Evolutionary conservation across 2,888 invertebrate genomes (phyloP).

Genomic region (Apomyelois bistriatella): DNA sequence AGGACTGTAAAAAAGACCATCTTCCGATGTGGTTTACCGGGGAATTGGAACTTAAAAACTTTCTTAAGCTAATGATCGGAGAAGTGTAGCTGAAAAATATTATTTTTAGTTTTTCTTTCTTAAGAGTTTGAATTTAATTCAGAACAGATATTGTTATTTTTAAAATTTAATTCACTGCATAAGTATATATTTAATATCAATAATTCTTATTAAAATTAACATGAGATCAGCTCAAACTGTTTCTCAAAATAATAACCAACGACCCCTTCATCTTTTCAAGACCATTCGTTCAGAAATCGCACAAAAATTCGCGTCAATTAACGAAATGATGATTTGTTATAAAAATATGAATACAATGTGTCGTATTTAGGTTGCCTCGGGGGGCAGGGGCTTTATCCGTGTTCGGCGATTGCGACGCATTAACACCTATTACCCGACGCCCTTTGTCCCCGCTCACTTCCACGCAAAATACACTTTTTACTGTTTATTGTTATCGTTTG

Average conservation of each 20-base stretch:
- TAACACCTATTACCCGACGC: conserved; percentile 69
- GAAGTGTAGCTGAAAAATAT: too few species aligned
- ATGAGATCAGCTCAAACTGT: neutral
- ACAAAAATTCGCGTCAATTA: conserved; percentile 61
- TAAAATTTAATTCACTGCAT: too few species aligned
- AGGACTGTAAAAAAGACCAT: too few species aligned
- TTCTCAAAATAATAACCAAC: neutral
- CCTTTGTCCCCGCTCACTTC: conserved; percentile 59
- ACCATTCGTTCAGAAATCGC: conserved; percentile 48
- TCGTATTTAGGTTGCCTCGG: conserved; percentile 24
- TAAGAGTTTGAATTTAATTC: too few species aligned
- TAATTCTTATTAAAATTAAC: neutral
- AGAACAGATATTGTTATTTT: too few species aligned
- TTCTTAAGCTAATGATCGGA: too few species aligned
- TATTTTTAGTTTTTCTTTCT: too few species aligned
- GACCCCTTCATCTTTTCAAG: conserved; percentile 22
- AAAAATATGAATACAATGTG: conserved; percentile 45
- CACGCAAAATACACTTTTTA: conserved; percentile 73
- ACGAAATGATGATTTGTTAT: conserved; percentile 66
- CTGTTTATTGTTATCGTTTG: conserved; percentile 78
- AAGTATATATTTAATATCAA: too few species aligned
- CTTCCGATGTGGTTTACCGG: too few species aligned
- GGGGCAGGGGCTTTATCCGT: conserved; percentile 46
- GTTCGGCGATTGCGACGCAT: conserved; percentile 66
- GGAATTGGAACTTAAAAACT: too few species aligned